Conservation (phyloP, 2,113 vertebrate species). For the Loxodonta africana region DNA sequence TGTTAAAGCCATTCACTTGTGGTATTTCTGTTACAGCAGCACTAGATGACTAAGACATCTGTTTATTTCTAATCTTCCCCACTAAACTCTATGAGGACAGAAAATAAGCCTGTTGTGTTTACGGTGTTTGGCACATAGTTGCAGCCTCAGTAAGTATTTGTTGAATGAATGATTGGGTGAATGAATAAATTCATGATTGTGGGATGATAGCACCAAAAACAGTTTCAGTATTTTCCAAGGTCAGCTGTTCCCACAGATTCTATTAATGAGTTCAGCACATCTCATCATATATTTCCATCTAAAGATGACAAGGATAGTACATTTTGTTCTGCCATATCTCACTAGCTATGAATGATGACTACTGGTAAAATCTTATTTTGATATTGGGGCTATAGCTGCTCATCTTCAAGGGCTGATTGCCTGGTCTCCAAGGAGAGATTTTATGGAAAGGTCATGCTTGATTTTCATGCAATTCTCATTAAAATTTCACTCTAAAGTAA, state of each 20-base stretch:
- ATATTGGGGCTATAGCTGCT: background rate
- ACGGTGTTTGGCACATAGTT: background rate
- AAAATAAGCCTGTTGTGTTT: background rate
- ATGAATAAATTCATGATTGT: background rate
- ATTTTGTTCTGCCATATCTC: background rate
- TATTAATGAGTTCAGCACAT: background rate
- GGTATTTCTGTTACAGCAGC: too few relatives aligned
- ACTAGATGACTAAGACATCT: background rate
- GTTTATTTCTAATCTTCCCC: background rate
- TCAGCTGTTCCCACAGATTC: background rate
- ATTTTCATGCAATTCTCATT: constrained; percentile 60
- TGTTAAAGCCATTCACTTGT: too few relatives aligned
- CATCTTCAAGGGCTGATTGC: background rate
- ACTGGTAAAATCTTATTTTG: background rate
- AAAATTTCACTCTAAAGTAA: constrained; percentile 49
- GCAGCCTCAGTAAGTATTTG: background rate
- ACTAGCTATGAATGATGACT: background rate
- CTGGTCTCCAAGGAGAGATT: background rate
- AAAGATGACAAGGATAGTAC: background rate
- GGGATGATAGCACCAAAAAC: background rate
- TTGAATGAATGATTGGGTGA: background rate
- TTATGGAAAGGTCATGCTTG: background rate
- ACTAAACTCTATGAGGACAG: background rate
- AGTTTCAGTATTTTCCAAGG: background rate
- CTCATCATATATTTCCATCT: background rate